Conservation (phyloP, 2,888 invertebrate genomes). For the Eupithecia tripunctaria region DNA sequence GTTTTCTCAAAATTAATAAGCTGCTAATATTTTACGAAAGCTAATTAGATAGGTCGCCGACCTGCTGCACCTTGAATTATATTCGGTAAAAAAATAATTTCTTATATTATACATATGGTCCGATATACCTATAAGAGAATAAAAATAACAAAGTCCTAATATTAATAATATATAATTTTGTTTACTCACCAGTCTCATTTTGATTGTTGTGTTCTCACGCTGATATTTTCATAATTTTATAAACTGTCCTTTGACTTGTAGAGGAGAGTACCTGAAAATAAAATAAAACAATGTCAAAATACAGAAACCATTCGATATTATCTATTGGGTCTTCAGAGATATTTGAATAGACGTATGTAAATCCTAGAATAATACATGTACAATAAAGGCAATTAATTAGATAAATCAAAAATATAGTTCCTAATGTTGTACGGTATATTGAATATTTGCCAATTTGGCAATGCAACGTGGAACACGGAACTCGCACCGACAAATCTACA, state of each 20-base stretch:
- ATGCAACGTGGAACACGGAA: constrained; percentile 60
- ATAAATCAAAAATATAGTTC: constrained; percentile 48
- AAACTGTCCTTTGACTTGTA: constrained; percentile 46
- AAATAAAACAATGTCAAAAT: constrained; percentile 42
- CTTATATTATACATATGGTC: neutral
- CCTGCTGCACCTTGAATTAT: neutral
- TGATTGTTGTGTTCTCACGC: constrained; percentile 55
- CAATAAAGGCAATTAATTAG: constrained; percentile 30
- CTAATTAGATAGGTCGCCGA: neutral
- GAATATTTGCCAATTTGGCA: constrained; percentile 75
- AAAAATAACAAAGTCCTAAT: neutral
- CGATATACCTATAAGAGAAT: neutral
- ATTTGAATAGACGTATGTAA: neutral
- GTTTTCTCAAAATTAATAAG: neutral
- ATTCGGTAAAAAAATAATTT: neutral
- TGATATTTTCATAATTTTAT: constrained; percentile 57
- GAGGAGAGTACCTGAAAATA: constrained; percentile 67
- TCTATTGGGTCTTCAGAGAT: neutral
- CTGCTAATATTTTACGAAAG: neutral
- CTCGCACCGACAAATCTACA: constrained; percentile 37
- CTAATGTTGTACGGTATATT: constrained; percentile 57
- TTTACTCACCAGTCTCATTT: constrained; percentile 78
- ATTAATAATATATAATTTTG: neutral
- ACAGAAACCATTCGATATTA: neutral
- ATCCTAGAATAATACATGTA: neutral